These are phyloP conservation scores for Thaumetopoea pityocampa DNA, from an alignment of 1,140 invertebrate species.

Conservation along the genomic window DNA sequence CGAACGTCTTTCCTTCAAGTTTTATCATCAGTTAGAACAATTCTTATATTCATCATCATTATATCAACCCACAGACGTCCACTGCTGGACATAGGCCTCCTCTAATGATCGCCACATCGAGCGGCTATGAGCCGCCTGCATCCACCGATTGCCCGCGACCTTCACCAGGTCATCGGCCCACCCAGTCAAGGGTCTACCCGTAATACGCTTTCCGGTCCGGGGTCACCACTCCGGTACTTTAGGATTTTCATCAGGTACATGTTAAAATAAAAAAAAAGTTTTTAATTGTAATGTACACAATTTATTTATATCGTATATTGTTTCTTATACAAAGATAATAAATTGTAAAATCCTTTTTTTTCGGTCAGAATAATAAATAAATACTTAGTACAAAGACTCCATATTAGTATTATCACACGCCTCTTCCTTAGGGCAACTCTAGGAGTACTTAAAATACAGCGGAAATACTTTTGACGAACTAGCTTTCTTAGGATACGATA, in stretches of 20 bases:
- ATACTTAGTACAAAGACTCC: conserved; percentile 65
- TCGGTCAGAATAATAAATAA: conserved; percentile 72
- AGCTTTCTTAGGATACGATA: conserved; percentile 47
- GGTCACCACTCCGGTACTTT: no score
- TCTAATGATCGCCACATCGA: no score
- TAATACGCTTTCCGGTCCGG: no score
- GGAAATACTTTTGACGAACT: conserved; percentile 55
- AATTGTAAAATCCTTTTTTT: conserved; percentile 74
- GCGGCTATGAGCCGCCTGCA: no score
- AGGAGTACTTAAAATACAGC: conserved; percentile 57
- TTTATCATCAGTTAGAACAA: no score
- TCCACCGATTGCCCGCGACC: no score
- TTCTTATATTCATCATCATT: no score
- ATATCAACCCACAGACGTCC: no score
- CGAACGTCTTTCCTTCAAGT: no score
- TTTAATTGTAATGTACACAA: conserved; percentile 72
- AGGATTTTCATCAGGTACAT: conserved; percentile 4
- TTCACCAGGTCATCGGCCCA: no score
- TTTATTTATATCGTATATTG: conserved; percentile 73
- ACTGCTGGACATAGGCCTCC: no score
- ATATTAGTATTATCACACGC: conserved; percentile 65
- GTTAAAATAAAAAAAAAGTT: conserved; percentile 51
- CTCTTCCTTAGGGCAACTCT: conserved; percentile 52
- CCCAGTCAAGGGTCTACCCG: no score
- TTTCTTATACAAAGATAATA: conserved; percentile 75